Evolutionary conservation across 2,797 vertebrate species (phyloP).

Genomic region (Chromobotia macracanthus): DNA sequence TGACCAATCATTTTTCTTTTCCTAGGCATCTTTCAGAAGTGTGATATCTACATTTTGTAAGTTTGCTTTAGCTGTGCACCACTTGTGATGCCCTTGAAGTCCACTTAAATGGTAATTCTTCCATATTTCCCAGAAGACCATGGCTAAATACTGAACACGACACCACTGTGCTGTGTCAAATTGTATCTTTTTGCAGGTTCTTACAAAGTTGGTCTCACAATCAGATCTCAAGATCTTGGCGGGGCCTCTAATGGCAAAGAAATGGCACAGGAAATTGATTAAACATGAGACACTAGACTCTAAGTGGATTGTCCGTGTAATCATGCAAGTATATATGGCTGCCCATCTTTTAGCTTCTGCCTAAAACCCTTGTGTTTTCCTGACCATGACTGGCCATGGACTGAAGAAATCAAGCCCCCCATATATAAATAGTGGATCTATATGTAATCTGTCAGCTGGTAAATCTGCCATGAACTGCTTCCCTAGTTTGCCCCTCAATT

Average conservation of each 20-base stretch:
- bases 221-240: conserved; percentile 16
- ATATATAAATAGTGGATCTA: conserved; percentile 12
- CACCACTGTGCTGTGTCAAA: conserved; percentile 19
- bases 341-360: conserved; percentile 19
- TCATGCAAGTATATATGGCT: conserved; percentile 22
- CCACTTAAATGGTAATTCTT: conserved; percentile 14
- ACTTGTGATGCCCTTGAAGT: conserved; percentile 24
- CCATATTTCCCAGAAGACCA: conserved; percentile 13
- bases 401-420: background rate
- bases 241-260: conserved; percentile 27
- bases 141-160: conserved; percentile 6
- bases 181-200: conserved; percentile 8
- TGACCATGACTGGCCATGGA: background rate
- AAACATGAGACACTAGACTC: conserved; percentile 2
- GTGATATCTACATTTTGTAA: conserved; percentile 6
- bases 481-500: background rate
- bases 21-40: conserved; percentile 1
- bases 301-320: background rate
- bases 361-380: conserved; percentile 5
- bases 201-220: conserved; percentile 22
- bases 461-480: conserved; percentile 17
- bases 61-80: background rate
- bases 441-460: background rate
- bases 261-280: background rate
- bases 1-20: background rate